Conservation (phyloP, 2,888 invertebrate genomes). For the Pantelozetes paolii region DNA sequence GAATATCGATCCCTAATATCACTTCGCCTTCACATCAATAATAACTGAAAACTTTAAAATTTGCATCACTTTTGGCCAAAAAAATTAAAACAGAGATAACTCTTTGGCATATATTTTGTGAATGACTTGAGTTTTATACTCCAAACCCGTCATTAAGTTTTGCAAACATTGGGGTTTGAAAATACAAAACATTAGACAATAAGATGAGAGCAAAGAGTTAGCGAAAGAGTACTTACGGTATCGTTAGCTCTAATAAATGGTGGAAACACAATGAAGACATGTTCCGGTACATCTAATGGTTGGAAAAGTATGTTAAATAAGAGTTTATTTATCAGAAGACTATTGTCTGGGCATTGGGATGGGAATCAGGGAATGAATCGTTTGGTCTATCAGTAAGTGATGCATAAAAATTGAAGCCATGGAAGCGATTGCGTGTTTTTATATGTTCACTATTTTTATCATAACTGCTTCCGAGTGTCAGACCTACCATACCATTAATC, state of each 20-base stretch:
- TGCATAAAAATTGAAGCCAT: slow-evolving; percentile 15
- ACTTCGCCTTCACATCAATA: too few species aligned
- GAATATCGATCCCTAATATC: too few species aligned
- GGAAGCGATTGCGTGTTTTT: slow-evolving; percentile 17
- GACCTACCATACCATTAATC: slow-evolving; percentile 27
- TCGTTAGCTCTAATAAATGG: slow-evolving; percentile 41
- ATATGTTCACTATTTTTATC: slow-evolving; percentile 10
- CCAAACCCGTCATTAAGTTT: too few species aligned
- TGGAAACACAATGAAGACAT: slow-evolving; percentile 40
- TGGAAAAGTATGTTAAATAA: slow-evolving; percentile 22
- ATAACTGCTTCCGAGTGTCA: slow-evolving; percentile 33
- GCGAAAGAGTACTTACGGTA: slow-evolving; percentile 34
- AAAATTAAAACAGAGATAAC: too few species aligned
- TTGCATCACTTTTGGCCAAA: too few species aligned
- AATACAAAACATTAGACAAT: neutral
- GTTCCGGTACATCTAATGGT: slow-evolving; percentile 37
- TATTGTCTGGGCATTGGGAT: slow-evolving; percentile 20
- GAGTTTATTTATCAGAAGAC: slow-evolving; percentile 26
- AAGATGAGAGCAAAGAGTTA: neutral
- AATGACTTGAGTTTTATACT: too few species aligned
- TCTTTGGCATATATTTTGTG: too few species aligned
- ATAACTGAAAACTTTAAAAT: too few species aligned
- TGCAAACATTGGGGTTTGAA: neutral
- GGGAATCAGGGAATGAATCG: neutral
- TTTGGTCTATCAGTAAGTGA: slow-evolving; percentile 4